Conservation (phyloP, 1,140 invertebrate species). For the Sminthurides bifidus region DNA sequence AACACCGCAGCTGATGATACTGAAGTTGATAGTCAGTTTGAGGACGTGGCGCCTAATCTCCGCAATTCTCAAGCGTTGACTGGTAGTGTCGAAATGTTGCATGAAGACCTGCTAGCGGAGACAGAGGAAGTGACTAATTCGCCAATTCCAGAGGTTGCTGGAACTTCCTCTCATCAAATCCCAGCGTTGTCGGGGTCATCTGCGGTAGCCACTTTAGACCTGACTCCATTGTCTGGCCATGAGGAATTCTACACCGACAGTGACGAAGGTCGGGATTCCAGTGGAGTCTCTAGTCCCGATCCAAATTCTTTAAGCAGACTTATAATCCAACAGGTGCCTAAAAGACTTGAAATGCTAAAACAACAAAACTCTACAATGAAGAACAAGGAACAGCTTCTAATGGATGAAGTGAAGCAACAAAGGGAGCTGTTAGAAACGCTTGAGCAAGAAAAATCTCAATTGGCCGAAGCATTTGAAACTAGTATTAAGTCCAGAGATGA, state of each 20-base stretch:
- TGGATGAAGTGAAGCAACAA: conserved; percentile 4
- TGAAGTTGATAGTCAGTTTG: conserved; percentile 1
- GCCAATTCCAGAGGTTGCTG: too few relatives aligned
- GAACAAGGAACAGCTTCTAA: conserved; percentile 3
- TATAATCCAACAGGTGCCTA: conserved; percentile 27
- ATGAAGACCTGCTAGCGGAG: neutral
- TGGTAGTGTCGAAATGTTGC: neutral
- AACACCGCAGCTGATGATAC: neutral
- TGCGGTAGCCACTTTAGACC: too few relatives aligned
- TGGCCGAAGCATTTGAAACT: too few relatives aligned
- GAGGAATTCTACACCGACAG: too few relatives aligned
- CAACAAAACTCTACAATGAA: conserved; percentile 16
- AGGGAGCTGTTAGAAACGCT: too few relatives aligned
- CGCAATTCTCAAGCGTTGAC: too few relatives aligned
- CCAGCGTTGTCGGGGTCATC: too few relatives aligned
- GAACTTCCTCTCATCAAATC: too few relatives aligned
- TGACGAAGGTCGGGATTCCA: neutral
- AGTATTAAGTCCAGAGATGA: too few relatives aligned
- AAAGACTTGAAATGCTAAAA: conserved; percentile 20
- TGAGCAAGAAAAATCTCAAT: too few relatives aligned
- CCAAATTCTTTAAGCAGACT: conserved; percentile 17
- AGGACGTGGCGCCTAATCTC: neutral
- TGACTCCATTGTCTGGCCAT: too few relatives aligned
- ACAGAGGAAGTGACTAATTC: too few relatives aligned
- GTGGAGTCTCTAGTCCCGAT: conserved; percentile 6